Base-by-base conservation (phyloP, 2,113 vertebrate species). In the Tapirus terrestris region DNA sequence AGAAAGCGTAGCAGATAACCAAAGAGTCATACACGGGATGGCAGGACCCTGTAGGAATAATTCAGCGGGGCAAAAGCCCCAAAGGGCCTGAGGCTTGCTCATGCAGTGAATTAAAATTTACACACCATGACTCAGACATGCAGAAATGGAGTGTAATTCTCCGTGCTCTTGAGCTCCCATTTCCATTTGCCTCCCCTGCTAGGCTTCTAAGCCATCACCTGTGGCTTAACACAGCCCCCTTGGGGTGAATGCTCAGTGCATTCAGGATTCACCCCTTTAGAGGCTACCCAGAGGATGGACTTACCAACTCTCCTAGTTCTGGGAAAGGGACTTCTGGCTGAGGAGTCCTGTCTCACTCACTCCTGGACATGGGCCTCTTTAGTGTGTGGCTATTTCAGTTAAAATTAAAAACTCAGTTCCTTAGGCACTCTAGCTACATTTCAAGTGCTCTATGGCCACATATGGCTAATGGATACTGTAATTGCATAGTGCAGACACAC, bases 11-110 rank as follows among this genome's bases (percentile, higher is more conserved):
- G 68, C 77, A 89, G 82, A 95, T 72, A 81, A 87, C 61, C 79
- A 81, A 95, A 95, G 94, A 73, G 58, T 89, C 68, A 56, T 14
- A 39, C 45, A 25, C 56, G 61, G 29, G 68, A 63, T 82, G 60
- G 73, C 33, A 67, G 5, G 16, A 95, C 65, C 60, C 76, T 43
- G 0, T 25, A 70, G 94, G 95, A 97, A 80, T 84, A 97, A 97
- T 90, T 96, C 97, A 97, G 39, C 83, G 83, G 82, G 67, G 83
- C 60, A 72, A 95, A 96, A 70, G 80, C 83, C 93, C 83, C 97
- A 73, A 86, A 88, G 76, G 94, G 72, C 76, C 91, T 81, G 73
- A 95, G 45, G 76, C 83, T 94, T 81, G n/a, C n/a, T 97, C 94
- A 83, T 70, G 84, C 25, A 67, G 75, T 58, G 92, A 95, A 98